These are phyloP conservation scores for Melinaea marsaeus DNA, from an alignment of 2,888 invertebrate species.

Conservation along the genomic window DNA sequence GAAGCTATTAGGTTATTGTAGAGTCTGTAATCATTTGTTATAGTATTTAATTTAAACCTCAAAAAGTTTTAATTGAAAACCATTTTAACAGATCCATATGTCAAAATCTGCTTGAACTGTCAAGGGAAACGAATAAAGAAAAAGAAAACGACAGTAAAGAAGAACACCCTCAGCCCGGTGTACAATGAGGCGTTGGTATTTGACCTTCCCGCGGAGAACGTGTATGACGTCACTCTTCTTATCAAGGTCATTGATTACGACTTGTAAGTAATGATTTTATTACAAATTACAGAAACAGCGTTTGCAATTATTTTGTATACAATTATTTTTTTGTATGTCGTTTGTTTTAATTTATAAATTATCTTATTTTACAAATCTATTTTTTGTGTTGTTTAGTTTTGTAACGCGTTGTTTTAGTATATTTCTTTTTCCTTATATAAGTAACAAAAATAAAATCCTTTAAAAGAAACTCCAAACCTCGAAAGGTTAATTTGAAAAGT, in stretches of 20 bases:
- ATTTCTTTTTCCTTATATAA: background rate
- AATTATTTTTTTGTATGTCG: no score
- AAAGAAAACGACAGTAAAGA: conserved; percentile 94
- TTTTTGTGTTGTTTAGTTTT: no score
- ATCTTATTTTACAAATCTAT: no score
- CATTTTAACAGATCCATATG: conserved; percentile 87
- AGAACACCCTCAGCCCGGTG: conserved; percentile 90
- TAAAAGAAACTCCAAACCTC: background rate
- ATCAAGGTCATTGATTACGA: conserved; percentile 94
- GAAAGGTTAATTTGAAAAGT: conserved; percentile 3
- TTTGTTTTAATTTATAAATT: no score
- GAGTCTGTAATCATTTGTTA: no score
- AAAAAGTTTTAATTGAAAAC: conserved; percentile 1
- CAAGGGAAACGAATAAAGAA: conserved; percentile 94
- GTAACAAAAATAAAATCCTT: background rate
- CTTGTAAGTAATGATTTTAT: conserved; percentile 77
- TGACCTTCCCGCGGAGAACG: conserved; percentile 90
- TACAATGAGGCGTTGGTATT: conserved; percentile 97
- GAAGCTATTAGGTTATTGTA: no score
- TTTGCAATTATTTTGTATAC: no score
- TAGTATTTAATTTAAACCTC: no score
- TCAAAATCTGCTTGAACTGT: conserved; percentile 92
- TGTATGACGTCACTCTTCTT: conserved; percentile 88
- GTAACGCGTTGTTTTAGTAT: no score
- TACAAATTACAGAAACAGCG: background rate